Conservation (phyloP, 2,797 vertebrate species). For the Malurus leucopterus region DNA sequence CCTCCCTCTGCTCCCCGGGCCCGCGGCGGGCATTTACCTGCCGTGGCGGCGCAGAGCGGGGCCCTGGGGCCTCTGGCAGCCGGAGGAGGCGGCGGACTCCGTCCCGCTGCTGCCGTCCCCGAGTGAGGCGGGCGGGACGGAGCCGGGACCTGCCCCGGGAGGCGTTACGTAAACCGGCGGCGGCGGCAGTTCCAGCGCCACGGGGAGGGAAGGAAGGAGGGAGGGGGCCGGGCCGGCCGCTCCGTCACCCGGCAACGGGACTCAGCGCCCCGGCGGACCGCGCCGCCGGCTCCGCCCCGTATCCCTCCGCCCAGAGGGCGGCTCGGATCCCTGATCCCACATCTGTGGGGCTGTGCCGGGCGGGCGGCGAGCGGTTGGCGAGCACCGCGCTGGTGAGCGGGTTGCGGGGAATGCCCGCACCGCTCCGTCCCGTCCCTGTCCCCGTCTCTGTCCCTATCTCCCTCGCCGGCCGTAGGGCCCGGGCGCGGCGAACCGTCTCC, state of each 20-base stretch:
- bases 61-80: conserved; percentile 53
- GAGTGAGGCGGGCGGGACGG: conserved; percentile 64
- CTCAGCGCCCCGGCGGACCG: conserved; percentile 67
- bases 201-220: conserved; percentile 30
- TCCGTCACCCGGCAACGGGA: conserved; percentile 86
- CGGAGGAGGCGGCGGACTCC: conserved; percentile 58
- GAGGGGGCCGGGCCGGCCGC: conserved; percentile 36
- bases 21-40: conserved; percentile 57
- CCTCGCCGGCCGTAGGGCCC: no score
- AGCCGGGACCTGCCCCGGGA: conserved; percentile 69
- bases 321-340: background rate
- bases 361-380: accelerated
- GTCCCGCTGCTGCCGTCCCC: conserved; percentile 68
- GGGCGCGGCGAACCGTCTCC: background rate
- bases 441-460: background rate
- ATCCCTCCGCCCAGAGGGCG: conserved; percentile 80
- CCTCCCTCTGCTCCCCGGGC: background rate
- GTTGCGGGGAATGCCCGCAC: accelerated
- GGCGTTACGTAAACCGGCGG: conserved; percentile 75
- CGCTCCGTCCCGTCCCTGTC: background rate
- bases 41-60: conserved; percentile 55
- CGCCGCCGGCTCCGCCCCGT: conserved; percentile 67
- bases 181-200: conserved; percentile 56
- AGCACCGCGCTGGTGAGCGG: accelerated
- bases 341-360: accelerated